phyloP scores from a whole-genome alignment of 2,113 vertebrate genomes.

The Telmatochromis brachygnathus region DNA sequence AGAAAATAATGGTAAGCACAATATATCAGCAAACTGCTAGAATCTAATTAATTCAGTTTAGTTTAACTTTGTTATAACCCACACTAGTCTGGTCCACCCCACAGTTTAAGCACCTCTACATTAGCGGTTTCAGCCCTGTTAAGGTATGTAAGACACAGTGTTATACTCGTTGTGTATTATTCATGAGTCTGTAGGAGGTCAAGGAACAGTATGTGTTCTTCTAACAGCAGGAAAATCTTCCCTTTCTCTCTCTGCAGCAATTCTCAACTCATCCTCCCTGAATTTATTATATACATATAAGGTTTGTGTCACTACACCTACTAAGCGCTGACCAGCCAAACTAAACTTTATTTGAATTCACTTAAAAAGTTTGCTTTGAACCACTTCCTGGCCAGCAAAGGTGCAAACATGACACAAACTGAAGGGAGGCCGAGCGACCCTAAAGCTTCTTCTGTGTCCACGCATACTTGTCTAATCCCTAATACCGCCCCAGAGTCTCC shows the following conservation, averaged over 20 bases:
- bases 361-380: neutral
- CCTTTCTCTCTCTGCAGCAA: neutral
- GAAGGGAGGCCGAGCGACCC: neutral
- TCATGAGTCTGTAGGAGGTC: neutral
- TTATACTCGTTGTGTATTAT: neutral
- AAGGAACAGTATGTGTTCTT: neutral
- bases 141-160: neutral
- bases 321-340: neutral
- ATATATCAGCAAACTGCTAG: neutral
- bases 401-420: neutral
- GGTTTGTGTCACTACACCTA: neutral
- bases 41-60: neutral
- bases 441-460: slow-evolving; percentile 15
- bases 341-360: neutral
- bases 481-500: slow-evolving; percentile 10
- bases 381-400: neutral
- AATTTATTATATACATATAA: neutral
- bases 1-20: neutral
- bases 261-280: neutral
- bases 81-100: neutral
- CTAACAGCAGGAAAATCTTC: neutral
- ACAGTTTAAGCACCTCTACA: neutral
- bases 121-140: neutral
- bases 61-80: neutral
- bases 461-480: slow-evolving; percentile 28